Conservation (phyloP, 2,113 vertebrate species). For the Brevimyrus niger region DNA sequence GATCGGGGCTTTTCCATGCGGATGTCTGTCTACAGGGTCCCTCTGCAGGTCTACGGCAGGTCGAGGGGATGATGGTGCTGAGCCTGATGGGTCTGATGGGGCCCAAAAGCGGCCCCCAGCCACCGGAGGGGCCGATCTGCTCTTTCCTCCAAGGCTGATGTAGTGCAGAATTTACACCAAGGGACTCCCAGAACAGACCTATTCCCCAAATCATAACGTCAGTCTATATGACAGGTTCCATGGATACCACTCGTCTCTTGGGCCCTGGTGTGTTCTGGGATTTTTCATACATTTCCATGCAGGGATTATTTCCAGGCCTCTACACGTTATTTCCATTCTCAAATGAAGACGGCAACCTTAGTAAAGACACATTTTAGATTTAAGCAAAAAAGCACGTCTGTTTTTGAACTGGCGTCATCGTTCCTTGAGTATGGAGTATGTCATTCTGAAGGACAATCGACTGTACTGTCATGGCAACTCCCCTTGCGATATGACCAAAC, state of each 20-base stretch:
- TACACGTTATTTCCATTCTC: background rate
- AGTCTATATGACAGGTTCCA: background rate
- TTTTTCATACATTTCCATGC: background rate
- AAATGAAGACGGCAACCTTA: background rate
- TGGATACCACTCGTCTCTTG: background rate
- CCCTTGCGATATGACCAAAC: background rate
- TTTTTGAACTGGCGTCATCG: background rate
- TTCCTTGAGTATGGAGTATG: background rate
- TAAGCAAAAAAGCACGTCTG: background rate
- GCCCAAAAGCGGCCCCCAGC: background rate
- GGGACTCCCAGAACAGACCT: background rate
- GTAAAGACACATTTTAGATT: background rate
- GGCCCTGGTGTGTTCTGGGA: background rate
- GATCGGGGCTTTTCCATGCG: background rate
- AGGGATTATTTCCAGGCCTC: background rate
- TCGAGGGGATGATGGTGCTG: background rate
- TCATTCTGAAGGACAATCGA: background rate
- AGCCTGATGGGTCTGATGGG: background rate
- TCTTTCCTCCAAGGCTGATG: background rate
- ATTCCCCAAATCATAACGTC: background rate
- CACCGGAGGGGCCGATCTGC: background rate
- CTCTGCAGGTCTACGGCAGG: background rate
- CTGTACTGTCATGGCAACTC: background rate
- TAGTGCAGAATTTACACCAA: background rate
- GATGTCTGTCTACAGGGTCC: background rate